phyloP scores from a whole-genome alignment of 30 jellyfish, hydroid and myxozoan species.

The Nemopilema nomurai region DNA sequence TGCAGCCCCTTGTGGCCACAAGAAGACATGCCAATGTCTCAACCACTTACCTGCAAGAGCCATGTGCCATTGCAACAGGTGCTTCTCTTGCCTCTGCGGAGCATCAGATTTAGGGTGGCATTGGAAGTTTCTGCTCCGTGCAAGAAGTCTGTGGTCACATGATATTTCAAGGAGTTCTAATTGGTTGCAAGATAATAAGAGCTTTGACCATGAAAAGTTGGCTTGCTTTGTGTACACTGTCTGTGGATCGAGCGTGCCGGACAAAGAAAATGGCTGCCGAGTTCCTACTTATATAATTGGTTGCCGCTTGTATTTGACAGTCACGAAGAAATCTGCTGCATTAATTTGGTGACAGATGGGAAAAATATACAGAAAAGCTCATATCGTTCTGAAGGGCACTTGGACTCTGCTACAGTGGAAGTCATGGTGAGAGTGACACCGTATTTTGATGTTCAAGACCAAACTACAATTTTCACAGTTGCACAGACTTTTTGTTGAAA shows the following conservation, averaged over 20 bases:
- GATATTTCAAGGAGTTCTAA: slow-evolving; percentile 1
- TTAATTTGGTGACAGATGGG: slow-evolving; percentile 60
- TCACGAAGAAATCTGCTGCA: not conserved
- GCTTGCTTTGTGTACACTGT: slow-evolving; percentile 63
- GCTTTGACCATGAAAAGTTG: slow-evolving; percentile 16
- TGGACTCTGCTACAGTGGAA: slow-evolving; percentile 37
- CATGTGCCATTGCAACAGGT: not conserved
- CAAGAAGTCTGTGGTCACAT: slow-evolving; percentile 23
- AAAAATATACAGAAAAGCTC: slow-evolving; percentile 31
- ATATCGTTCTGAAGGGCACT: slow-evolving; percentile 50
- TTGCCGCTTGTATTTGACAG: not conserved
- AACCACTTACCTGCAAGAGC: not conserved
- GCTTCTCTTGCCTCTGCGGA: not conserved
- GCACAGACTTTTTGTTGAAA: not conserved
- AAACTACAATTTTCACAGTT: not conserved
- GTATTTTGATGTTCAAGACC: not conserved
- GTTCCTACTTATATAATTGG: slow-evolving; percentile 9
- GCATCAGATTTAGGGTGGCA: not conserved
- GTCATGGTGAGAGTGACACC: slow-evolving; percentile 53
- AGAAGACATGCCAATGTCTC: not conserved
- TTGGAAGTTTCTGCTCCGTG: not conserved
- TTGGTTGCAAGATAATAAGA: slow-evolving; percentile 30
- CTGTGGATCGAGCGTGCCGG: slow-evolving; percentile 57
- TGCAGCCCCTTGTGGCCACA: not conserved
- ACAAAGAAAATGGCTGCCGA: slow-evolving; percentile 78